A percentile compares a stretch with the other conserved stretches of the same genome.
These are phyloP conservation scores for Hypotaenidia okinawae DNA, from an alignment of 2,797 vertebrate species.

Conservation along the genomic window DNA sequence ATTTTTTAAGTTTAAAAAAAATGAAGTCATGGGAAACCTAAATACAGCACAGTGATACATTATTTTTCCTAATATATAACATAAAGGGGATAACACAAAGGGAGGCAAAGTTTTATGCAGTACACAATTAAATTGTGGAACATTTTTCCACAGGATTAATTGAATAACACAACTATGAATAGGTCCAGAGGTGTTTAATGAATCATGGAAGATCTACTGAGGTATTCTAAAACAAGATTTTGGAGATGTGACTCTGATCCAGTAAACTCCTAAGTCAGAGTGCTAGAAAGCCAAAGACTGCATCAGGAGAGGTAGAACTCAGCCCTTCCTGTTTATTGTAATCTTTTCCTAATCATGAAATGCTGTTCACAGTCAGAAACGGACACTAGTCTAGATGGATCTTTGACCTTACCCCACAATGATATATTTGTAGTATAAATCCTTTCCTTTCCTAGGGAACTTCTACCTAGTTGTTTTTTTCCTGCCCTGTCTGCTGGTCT, in stretches of 20 bases:
- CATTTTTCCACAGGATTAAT: neutral
- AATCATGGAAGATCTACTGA: neutral
- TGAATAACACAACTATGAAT: neutral
- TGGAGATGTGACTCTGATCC: neutral
- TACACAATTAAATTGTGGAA: neutral
- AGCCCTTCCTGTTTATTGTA: neutral
- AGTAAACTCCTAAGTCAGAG: neutral
- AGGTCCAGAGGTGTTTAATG: neutral
- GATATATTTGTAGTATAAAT: neutral
- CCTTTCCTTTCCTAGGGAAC: neutral
- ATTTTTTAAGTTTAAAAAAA: neutral
- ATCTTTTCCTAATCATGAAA: neutral
- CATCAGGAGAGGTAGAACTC: neutral
- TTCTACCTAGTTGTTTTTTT: neutral
- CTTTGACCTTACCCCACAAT: neutral
- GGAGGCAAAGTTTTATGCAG: neutral
- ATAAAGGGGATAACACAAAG: neutral
- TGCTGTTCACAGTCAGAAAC: neutral
- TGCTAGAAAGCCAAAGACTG: neutral
- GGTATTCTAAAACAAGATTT: neutral
- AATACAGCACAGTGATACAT: neutral
- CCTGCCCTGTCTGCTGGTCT: neutral
- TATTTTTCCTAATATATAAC: neutral
- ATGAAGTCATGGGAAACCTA: neutral
- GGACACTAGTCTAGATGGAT: neutral